Base-by-base conservation (phyloP, 2,888 invertebrate species). In the Parnassius smintheus region DNA sequence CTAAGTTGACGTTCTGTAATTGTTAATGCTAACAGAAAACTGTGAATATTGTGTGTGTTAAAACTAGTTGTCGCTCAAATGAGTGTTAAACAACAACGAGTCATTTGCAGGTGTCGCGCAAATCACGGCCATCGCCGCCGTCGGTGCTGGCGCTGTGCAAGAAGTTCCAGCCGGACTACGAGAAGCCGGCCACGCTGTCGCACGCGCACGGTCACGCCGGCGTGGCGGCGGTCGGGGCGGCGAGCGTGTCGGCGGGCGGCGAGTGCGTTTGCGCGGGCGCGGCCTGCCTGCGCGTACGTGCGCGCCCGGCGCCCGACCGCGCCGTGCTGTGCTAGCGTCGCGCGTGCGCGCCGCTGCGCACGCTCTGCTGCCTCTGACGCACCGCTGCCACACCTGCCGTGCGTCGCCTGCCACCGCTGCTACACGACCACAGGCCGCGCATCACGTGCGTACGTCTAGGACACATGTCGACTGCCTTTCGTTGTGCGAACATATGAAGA, bases 101-200 rank as follows among this genome's bases (percentile, higher is more conserved):
- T 57, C 62, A 13, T 35, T n/a, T 1, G 10, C 83, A 91, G 91
- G 91, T 91, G 67, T 93, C 93, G 66, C 93, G 94, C 76, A 94
- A 94, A 75, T 93, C 93, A 46, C 92, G 92, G 70, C 86, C 90
- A 67, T 92, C 92, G 76, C 91, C 93, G 75, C 90, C 93, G 11
- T 91, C 92, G 2, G 91, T 92, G 74, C 83, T 91, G 59, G 91
- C 90, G 74, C 85, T 91, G 58, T 92, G 92, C 85, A 91, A 92
- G 84, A 91, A 92, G 82, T 92, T 92, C 85, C 92, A 91, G 81
- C 86, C 90, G 61, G 91, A 90, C 82, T 86, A 91, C 83, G 88
- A 88, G 85, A 86, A 89, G 84, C 90, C 90, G 45, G 88, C 88
- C 54, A 84, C 78, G 76, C 76, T 86, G 69, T 54, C 80, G 69